Percentiles rank a stretch among this genome's conserved stretches.
These are phyloP conservation scores for Sitophilus oryzae DNA, from an alignment of 1,140 invertebrate genomes.

Conservation along the genomic window DNA sequence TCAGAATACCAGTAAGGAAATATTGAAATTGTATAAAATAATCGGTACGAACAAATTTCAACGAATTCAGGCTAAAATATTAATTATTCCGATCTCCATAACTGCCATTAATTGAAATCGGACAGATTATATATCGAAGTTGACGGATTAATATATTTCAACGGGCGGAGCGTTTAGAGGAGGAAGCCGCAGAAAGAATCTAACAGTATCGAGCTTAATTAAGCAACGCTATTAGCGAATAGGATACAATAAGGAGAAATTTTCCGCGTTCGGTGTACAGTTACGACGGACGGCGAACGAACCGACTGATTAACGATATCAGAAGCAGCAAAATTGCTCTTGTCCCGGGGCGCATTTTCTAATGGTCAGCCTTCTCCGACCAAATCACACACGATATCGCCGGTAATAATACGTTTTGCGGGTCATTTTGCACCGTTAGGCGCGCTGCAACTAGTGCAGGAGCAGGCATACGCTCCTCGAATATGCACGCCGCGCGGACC, in stretches of 20 bases:
- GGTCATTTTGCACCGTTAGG: constrained; percentile 18
- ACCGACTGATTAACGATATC: constrained; percentile 21
- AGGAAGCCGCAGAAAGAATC: constrained; percentile 8
- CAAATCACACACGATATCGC: constrained; percentile 22
- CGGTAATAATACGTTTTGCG: constrained; percentile 16
- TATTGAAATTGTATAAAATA: too few species aligned
- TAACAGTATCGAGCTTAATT: constrained; percentile 17
- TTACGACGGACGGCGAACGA: too few species aligned
- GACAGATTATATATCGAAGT: too few species aligned
- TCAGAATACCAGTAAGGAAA: too few species aligned
- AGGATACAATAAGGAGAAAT: constrained; percentile 15
- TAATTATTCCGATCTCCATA: too few species aligned
- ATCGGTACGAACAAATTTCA: too few species aligned
- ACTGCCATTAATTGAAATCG: too few species aligned
- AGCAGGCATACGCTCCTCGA: constrained; percentile 4
- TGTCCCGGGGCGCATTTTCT: constrained; percentile 17
- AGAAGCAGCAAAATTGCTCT: constrained; percentile 7
- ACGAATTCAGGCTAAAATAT: too few species aligned
- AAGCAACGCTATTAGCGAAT: constrained; percentile 12
- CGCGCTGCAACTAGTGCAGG: constrained; percentile 13
- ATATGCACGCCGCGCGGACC: background rate
- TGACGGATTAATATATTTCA: background rate
- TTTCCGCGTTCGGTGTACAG: constrained; percentile 18
- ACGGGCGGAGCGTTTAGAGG: background rate
- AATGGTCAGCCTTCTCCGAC: constrained; percentile 17